Percentiles rank a stretch among this genome's conserved stretches.
These are phyloP conservation scores for Bombus consobrinus DNA, from an alignment of 1,140 invertebrate species.

Conservation along the genomic window DNA sequence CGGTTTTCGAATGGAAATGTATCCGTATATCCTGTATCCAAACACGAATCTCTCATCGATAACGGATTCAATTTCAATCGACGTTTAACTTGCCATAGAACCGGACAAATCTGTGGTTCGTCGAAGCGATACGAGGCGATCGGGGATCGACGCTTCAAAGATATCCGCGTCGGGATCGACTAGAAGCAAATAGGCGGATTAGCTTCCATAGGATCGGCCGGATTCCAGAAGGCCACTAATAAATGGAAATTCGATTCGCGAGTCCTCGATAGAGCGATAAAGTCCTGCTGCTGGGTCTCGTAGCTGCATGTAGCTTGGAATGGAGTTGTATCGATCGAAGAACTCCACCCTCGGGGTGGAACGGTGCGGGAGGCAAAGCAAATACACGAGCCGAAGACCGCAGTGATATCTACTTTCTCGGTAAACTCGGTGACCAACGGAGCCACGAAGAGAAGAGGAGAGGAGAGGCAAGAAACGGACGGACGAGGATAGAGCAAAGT, in stretches of 20 bases:
- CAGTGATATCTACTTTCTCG: slow-evolving; percentile 70
- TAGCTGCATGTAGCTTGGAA: slow-evolving; percentile 30
- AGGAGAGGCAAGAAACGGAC: slow-evolving; percentile 3
- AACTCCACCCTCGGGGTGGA: not conserved
- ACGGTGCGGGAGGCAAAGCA: not conserved
- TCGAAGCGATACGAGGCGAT: too few species aligned
- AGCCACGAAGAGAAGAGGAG: not conserved
- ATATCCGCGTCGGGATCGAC: not conserved
- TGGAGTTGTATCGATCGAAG: slow-evolving; percentile 49
- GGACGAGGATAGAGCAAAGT: slow-evolving; percentile 37
- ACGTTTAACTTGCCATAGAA: not conserved
- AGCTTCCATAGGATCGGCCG: slow-evolving; percentile 10
- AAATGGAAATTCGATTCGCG: slow-evolving; percentile 69
- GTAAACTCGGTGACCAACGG: slow-evolving; percentile 30
- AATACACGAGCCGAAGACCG: slow-evolving; percentile 22
- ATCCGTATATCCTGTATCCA: not conserved
- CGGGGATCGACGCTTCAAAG: not conserved
- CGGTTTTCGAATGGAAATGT: not conserved
- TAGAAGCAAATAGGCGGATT: slow-evolving; percentile 41
- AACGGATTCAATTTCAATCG: slow-evolving; percentile 1
- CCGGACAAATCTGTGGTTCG: too few species aligned
- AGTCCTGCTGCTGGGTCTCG: slow-evolving; percentile 13
- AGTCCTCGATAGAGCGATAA: slow-evolving; percentile 63
- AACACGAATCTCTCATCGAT: not conserved
- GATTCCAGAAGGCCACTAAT: slow-evolving; percentile 45